Evolutionary conservation across 1,140 invertebrate genomes (phyloP), one percentile per base, ranked within the genome.

Genomic region (Phenacoccus solenopsis): DNA sequence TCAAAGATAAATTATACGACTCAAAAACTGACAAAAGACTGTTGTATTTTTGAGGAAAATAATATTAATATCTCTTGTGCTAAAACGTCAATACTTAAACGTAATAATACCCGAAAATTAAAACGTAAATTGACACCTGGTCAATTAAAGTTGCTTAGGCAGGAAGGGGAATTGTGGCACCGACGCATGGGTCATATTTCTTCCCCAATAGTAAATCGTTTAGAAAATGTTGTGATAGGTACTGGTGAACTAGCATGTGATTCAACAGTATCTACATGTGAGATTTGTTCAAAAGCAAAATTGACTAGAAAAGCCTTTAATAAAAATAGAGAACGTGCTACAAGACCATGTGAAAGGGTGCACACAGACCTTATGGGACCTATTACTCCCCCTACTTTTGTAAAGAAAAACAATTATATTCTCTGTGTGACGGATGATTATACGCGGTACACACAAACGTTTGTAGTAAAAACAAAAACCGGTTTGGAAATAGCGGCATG

Each of bases 291-390:
- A 1, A 28, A 30, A 21, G 28, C 67, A 3, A 68, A 68, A 30
- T 13, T 68, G 3, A 3, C 25, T 22, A 68, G 24, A 20, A 28
- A 28, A 68, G 2, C 28, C 1, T 68, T 30, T 21, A 35, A 35
- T 13, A 68, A 68, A 68, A 28, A 68, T n/a, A 30, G 67, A 12
- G 30, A 28, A 9, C 10, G 67, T 5, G 67, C 67, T 22, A 68
- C 28, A 25, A 7, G 67, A 7, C 28, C 67, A 22, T 28, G 28
- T n/a, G 25, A 68, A 68, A 22, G 20, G 2, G 5, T 32, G 3
- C 67, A 68, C 20, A 21, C 67, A 30, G 67, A 68, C 27, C 20
- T 68, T 22, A 32, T 28, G 20, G 67, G 67, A 13, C 67, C 67
- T 13, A 68, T 68, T 68, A 16, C 28, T 7, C 67, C 67, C 28